Base-by-base conservation (phyloP, 2,888 invertebrate genomes). In the Syrphus vitripennis region DNA sequence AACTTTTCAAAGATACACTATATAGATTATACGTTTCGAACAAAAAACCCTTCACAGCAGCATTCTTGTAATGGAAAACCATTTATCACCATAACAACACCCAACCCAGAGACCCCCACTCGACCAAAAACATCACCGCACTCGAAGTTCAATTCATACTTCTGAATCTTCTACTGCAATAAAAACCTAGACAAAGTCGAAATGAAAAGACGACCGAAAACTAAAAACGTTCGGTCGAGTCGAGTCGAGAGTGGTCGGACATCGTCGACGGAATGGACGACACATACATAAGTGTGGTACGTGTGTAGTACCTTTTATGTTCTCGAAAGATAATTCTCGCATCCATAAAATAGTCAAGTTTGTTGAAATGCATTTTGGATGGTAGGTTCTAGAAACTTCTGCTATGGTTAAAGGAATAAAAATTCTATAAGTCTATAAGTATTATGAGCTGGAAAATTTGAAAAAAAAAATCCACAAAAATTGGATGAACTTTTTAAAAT, bases 31-130 rank as follows among this genome's bases (percentile, higher is more conserved):
- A 50, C 24, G 12, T 12, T 29, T 31, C 19, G 16, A 42, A 63
- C n/a, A 42, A 48, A 69, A 29, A 67, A 57, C 16, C 55, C 40
- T 72, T 63, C 61, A 31, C 61, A 59, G 67, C 50, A 69, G 40
- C 37, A 48, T 70, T 81, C 55, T 48, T 57, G 10, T 74, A 70
- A 81, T 75, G 81, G 53, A 76, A 75, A 83, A 31, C 57, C 71
- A 82, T 82, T 77, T 71, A 77, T 82, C 78, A 72, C 77, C 42
- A n/a, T n/a, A 42, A 26, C 31, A 14, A n/a, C 37, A 45, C n/a
- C 29, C 12, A 5, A 16, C 4, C n/a, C 21, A 9, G 7, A 37
- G 31, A 12, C 59, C 50, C 19, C n/a, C 50, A 70, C 14, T 34
- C 3, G 24, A 26, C 24, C 26, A 14, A 6, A 14, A 19, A 63